Evolutionary conservation across 2,888 invertebrate genomes (phyloP).

Genomic region (Anaspis maculata): DNA sequence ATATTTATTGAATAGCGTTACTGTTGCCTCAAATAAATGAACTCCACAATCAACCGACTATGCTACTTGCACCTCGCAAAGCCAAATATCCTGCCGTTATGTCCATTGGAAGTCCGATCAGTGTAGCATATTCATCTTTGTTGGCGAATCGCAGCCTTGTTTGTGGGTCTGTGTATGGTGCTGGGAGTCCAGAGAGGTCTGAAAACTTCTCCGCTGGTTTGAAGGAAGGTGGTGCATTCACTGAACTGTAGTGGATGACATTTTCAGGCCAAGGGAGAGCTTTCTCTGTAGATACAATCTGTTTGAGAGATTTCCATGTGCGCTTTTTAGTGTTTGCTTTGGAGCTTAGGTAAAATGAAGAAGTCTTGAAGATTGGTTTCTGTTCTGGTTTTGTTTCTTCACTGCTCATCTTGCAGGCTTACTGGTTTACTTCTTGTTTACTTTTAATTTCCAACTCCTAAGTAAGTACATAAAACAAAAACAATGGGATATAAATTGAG

Average conservation of each 20-base stretch:
- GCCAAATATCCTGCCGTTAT: slow-evolving; percentile 85
- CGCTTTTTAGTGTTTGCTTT: slow-evolving; percentile 61
- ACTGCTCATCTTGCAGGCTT: too few relatives aligned
- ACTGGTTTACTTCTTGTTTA: too few relatives aligned
- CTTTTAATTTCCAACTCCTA: too few relatives aligned
- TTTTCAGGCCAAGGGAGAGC: slow-evolving; percentile 69
- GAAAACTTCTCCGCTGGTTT: slow-evolving; percentile 90
- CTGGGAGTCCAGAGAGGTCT: slow-evolving; percentile 79
- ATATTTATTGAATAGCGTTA: neutral
- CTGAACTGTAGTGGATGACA: slow-evolving; percentile 72
- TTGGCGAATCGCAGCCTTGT: slow-evolving; percentile 80
- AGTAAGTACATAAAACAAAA: too few relatives aligned
- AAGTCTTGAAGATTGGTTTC: slow-evolving; percentile 36
- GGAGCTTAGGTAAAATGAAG: slow-evolving; percentile 46
- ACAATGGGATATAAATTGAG: too few relatives aligned
- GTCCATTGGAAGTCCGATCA: slow-evolving; percentile 82
- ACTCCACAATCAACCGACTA: slow-evolving; percentile 50
- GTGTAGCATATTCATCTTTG: slow-evolving; percentile 79
- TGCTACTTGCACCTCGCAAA: slow-evolving; percentile 71
- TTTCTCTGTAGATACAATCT: slow-evolving; percentile 75
- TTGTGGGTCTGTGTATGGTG: slow-evolving; percentile 85
- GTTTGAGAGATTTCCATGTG: slow-evolving; percentile 82
- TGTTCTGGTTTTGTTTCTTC: slow-evolving; percentile 29
- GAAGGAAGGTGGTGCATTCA: slow-evolving; percentile 88
- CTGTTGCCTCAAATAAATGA: slow-evolving; percentile 3